A percentile compares a stretch with the other conserved stretches of the same genome.
These are phyloP conservation scores for Artemia franciscana DNA, from an alignment of 1,140 invertebrate genomes.

Conservation along the genomic window DNA sequence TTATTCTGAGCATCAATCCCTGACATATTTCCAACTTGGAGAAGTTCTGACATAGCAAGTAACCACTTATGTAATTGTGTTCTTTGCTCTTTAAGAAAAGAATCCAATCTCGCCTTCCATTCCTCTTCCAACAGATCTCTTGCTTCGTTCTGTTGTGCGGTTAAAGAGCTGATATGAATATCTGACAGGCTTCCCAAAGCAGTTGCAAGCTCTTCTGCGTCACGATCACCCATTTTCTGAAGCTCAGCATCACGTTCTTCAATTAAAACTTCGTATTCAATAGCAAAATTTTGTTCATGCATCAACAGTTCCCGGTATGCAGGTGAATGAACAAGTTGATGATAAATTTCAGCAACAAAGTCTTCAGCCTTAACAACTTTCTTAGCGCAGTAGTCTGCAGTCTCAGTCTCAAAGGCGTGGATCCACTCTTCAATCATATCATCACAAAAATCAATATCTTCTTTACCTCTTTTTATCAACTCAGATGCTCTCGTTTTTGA, in stretches of 20 bases:
- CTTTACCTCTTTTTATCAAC: neutral
- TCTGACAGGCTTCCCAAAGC: constrained; percentile 41
- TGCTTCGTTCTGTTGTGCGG: constrained; percentile 48
- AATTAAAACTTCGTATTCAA: neutral
- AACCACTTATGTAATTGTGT: constrained; percentile 55
- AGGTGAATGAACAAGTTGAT: constrained; percentile 54
- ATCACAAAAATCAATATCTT: neutral
- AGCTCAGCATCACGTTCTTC: constrained; percentile 29
- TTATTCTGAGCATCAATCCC: neutral
- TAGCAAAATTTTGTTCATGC: constrained; percentile 22
- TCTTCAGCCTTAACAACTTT: constrained; percentile 45
- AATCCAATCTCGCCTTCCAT: constrained; percentile 47
- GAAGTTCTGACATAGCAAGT: constrained; percentile 20
- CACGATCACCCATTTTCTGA: constrained; percentile 34
- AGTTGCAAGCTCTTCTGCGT: constrained; percentile 50
- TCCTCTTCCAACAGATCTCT: constrained; percentile 44
- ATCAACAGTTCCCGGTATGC: constrained; percentile 46
- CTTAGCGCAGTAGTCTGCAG: constrained; percentile 22
- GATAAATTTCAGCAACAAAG: constrained; percentile 53
- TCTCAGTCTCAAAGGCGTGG: constrained; percentile 8
- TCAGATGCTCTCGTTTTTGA: neutral
- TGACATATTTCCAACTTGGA: constrained; percentile 7
- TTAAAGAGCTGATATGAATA: constrained; percentile 47
- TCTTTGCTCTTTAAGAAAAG: constrained; percentile 42
- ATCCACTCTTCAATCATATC: neutral